Evolutionary conservation across 1,140 invertebrate species (phyloP), one percentile per base, ranked within the genome.

Genomic region (Aphaenogaster rudis): DNA sequence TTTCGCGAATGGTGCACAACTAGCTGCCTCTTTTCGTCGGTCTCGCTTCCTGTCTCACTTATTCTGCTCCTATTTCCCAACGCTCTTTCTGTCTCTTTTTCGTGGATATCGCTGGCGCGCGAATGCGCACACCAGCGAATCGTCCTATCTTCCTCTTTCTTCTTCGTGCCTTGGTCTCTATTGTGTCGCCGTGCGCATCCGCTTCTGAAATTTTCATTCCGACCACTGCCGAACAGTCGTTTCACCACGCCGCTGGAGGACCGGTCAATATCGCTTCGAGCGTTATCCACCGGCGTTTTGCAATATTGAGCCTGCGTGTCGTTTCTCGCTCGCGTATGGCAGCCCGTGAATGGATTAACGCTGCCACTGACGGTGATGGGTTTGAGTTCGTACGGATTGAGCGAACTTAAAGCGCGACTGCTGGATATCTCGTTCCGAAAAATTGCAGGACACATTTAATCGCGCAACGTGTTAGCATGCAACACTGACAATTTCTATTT

Each of bases 131-230:
- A 71, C 39, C 54, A 45, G 39, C 21, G 21, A 78, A 42, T 54
- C 45, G 59, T 64, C 61, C 39, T 54, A 36, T 67, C 17, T 78
- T 50, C n/a, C 59, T 64, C 78, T 74, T 50, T 50, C 42, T 50
- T 57, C 61, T 17, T 76, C 52, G 72, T 42, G 36, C 72, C 59
- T 85, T 85, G 71, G 45, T 85, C 57, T 52, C 80, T 64, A 45
- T 64, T 76, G 61, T 54, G 74, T 59, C 74, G 48, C 13, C 7
- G 39, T 84, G 81, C 59, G 82, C 80, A 76, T 86, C 74, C 63
- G 82, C 82, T 86, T 79, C 82, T 86, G 36, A 86, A 86, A 86
- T 86, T 86, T 86, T 86, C 61, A 86, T 86, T 48, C 74, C 13
- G 36, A 15, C 59, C 52, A 48, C 39, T 66, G 28, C 72, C 48